These are phyloP conservation scores for Pangasianodon gigas DNA, from an alignment of 2,113 vertebrate genomes.

Conservation along the genomic window DNA sequence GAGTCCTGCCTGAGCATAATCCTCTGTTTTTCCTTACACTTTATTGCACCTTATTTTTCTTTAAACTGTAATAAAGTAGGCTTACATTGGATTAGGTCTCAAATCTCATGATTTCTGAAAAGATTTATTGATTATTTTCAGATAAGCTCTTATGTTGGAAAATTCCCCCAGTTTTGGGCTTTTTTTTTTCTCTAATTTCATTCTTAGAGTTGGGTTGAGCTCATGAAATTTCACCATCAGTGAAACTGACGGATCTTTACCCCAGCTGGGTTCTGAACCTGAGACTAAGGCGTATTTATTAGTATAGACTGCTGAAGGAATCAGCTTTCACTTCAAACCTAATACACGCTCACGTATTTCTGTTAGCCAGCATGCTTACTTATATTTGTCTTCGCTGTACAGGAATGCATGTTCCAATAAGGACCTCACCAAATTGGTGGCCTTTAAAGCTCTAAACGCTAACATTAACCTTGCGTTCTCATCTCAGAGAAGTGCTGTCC, in stretches of 20 bases:
- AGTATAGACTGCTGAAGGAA: background rate
- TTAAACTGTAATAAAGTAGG: slow-evolving; percentile 41
- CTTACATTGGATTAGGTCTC: slow-evolving; percentile 40
- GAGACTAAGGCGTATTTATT: background rate
- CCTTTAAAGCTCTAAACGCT: background rate
- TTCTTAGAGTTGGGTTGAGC: background rate
- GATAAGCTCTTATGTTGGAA: background rate
- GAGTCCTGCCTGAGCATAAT: slow-evolving; percentile 24
- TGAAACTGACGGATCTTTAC: background rate
- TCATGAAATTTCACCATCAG: background rate
- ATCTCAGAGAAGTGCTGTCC: background rate
- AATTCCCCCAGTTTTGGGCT: background rate
- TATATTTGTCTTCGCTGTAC: background rate
- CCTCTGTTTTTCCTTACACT: background rate
- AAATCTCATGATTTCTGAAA: slow-evolving; percentile 17
- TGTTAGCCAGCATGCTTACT: background rate
- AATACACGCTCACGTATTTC: background rate
- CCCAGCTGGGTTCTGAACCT: background rate
- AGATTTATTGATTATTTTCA: slow-evolving; percentile 32
- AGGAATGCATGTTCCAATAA: background rate
- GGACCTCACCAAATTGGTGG: background rate
- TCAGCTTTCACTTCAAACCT: background rate
- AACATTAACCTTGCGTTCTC: background rate
- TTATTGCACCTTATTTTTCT: slow-evolving; percentile 1
- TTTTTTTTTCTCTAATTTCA: background rate